Evolutionary conservation across 2,888 invertebrate species (phyloP), one percentile per base, ranked within the genome.

Genomic region (Drosophila imparisetae): DNA sequence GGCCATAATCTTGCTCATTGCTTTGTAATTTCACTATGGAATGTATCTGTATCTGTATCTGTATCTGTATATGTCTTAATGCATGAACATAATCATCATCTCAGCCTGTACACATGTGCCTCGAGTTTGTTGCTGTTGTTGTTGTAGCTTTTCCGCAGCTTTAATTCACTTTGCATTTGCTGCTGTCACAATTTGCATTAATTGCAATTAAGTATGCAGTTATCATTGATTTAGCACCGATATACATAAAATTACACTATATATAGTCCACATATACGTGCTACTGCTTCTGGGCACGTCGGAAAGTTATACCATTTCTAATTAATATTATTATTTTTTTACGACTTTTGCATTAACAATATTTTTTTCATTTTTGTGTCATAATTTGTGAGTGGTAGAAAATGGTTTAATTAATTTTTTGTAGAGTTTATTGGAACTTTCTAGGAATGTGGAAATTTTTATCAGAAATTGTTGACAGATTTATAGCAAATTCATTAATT

Each of bases 151-250:
- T 76, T 73, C 63, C 71, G 50, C 76, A 75, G 83, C 75, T 80
- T 80, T 72, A 68, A 55, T 59, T 78, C 78, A 79, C 66, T 78
- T 84, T 86, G 83, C 87, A 84, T 86, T 81, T 77, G 78, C 81
- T 75, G 81, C 86, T 86, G 89, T 87, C 89, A 84, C 83, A 85
- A 87, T 87, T 87, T 89, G 89, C 87, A 87, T 87, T 87, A 87
- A 87, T 87, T 89, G 81, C 75, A 75, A 62, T 85, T 87, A 87
- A 87, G 89, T 75, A 89, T 85, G 89, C 87, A 85, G 88, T 87
- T 87, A 89, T 89, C 86, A 87, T 87, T 87, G 86, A 87, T 87
- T 87, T 89, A 87, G 89, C 86, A 89, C 89, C 89, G 80, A 87
- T 87, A 72, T 83, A 30, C 64, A 66, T 61, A 45, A 24, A 45